A percentile compares a stretch with the other conserved stretches of the same genome.
Conservation (phyloP, 2,888 invertebrate species). For the Agrochola litura region DNA sequence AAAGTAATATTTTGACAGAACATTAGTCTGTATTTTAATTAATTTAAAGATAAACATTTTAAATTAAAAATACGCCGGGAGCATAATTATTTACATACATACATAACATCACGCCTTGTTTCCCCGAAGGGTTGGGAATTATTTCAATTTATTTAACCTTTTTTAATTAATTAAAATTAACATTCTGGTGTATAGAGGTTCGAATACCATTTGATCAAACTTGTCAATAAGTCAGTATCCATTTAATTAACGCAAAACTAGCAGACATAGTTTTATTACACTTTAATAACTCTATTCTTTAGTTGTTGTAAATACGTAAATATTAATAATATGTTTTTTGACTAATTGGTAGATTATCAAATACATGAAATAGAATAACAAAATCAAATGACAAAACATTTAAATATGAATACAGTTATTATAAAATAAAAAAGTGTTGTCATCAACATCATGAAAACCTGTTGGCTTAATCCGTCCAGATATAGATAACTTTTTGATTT, state of each 20-base stretch:
- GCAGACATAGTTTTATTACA: neutral
- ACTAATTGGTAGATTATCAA: constrained; percentile 3
- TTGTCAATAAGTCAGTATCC: neutral
- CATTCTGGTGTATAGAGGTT: neutral
- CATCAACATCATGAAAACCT: constrained; percentile 39
- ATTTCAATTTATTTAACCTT: neutral
- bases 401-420: constrained; percentile 37
- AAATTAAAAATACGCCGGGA: neutral
- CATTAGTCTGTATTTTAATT: neutral
- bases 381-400: constrained; percentile 24
- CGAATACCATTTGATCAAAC: neutral
- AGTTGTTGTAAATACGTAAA: neutral
- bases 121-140: too few relatives aligned
- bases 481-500: constrained; percentile 21
- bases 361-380: neutral
- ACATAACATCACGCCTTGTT: too few relatives aligned
- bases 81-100: too few relatives aligned
- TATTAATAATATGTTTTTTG: neutral
- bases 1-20: neutral
- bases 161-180: neutral
- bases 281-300: neutral
- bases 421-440: constrained; percentile 37
- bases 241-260: constrained; percentile 1
- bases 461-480: constrained; percentile 35
- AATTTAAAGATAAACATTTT: neutral